Evolutionary conservation across 1,140 invertebrate species (phyloP).

Genomic region (Drosophila arawakana): DNA sequence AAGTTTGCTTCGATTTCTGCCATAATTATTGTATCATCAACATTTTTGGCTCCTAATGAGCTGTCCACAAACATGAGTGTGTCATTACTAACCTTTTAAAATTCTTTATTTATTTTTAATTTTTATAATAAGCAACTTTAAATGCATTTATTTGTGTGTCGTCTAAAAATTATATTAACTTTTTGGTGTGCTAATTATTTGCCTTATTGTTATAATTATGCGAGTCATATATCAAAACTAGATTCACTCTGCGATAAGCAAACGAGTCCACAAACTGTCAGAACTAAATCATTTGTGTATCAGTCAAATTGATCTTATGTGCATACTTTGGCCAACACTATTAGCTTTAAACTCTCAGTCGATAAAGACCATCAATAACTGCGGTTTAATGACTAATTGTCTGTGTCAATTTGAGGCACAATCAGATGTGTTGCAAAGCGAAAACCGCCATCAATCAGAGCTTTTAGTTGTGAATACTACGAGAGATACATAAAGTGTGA

Average conservation of each 20-base stretch:
- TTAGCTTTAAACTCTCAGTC: slow-evolving; percentile 16
- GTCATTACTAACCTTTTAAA: background rate
- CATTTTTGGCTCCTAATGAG: slow-evolving; percentile 25
- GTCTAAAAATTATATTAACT: background rate
- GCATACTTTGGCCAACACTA: background rate
- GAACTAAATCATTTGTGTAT: background rate
- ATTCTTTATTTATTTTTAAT: background rate
- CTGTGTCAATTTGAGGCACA: background rate
- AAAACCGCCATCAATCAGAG: slow-evolving; percentile 34
- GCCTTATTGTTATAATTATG: background rate
- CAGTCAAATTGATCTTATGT: background rate
- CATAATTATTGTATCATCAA: slow-evolving; percentile 14
- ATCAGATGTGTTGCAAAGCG: slow-evolving; percentile 22
- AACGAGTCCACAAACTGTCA: background rate
- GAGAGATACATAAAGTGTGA: too few relatives aligned
- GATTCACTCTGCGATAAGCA: background rate
- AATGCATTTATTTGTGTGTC: too few relatives aligned
- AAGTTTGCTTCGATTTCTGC: slow-evolving; percentile 1
- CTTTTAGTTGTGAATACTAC: slow-evolving; percentile 11
- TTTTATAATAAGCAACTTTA: too few relatives aligned
- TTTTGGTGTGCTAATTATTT: background rate
- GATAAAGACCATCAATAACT: slow-evolving; percentile 25
- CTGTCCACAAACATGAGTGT: background rate
- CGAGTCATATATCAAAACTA: background rate
- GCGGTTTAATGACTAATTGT: slow-evolving; percentile 18